These are phyloP conservation scores for Hemiscyllium ocellatum DNA, from an alignment of 2,113 vertebrate species.

Conservation along the genomic window DNA sequence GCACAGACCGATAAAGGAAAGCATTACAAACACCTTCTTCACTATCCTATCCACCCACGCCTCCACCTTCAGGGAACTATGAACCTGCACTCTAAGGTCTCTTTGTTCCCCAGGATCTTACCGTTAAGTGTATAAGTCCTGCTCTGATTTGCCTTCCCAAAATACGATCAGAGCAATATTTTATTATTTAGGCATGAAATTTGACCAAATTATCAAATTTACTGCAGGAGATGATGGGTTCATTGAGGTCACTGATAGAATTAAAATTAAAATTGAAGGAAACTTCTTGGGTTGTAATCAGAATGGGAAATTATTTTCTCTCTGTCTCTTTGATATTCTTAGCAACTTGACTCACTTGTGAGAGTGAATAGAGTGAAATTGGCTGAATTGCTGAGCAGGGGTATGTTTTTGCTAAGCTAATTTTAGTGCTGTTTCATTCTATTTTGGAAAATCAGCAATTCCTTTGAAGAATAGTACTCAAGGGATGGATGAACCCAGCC, in stretches of 20 bases:
- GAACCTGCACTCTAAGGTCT: too few relatives aligned
- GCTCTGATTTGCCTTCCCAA: too few relatives aligned
- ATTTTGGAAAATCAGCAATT: slow-evolving; percentile 8
- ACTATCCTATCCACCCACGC: too few relatives aligned
- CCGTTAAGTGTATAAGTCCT: too few relatives aligned
- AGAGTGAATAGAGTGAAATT: not conserved
- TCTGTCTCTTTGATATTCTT: not conserved
- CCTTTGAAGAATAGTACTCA: not conserved
- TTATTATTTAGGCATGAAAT: not conserved
- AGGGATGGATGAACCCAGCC: not conserved
- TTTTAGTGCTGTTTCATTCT: slow-evolving; percentile 1
- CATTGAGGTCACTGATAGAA: not conserved
- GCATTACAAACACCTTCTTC: too few relatives aligned
- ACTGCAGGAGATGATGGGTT: not conserved
- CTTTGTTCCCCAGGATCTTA: too few relatives aligned
- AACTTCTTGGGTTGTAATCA: not conserved
- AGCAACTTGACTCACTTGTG: not conserved
- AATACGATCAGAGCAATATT: not conserved
- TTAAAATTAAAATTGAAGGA: not conserved
- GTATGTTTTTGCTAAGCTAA: not conserved
- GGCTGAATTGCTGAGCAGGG: not conserved
- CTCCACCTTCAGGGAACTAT: too few relatives aligned
- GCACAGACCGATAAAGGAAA: too few relatives aligned
- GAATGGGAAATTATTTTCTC: not conserved
- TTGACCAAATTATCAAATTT: not conserved